phyloP scores from a whole-genome alignment of 2,888 invertebrate genomes.

The Rotaria sp. region DNA sequence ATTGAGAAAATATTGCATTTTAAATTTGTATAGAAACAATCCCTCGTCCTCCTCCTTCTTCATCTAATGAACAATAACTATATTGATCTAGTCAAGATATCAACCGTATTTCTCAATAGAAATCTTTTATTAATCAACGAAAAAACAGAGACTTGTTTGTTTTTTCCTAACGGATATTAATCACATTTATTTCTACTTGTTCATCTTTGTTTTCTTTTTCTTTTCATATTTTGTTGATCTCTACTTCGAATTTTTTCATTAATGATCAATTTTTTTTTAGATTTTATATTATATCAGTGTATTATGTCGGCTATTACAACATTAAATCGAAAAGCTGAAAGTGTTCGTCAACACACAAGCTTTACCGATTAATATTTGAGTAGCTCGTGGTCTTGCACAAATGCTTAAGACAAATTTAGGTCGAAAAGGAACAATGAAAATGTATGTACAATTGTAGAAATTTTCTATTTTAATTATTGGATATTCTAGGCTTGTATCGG shows the following conservation, averaged over 20 bases:
- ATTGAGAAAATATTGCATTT: background rate
- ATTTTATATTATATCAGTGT: background rate
- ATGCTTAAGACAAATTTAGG: conserved; percentile 96
- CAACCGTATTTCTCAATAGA: background rate
- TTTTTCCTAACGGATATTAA: background rate
- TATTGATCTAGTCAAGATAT: background rate
- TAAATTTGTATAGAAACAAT: background rate
- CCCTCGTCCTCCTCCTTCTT: background rate
- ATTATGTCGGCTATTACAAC: conserved; percentile 38
- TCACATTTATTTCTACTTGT: background rate
- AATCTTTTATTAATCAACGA: background rate
- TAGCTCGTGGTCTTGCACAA: conserved; percentile 95
- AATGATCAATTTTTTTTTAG: conserved; percentile 1
- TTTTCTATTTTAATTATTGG: background rate
- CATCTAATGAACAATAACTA: background rate
- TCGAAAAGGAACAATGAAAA: conserved; percentile 99
- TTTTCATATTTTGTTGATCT: conserved; percentile 8
- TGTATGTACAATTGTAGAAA: conserved; percentile 66
- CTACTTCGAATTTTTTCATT: background rate
- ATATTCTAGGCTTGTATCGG: conserved; percentile 82
- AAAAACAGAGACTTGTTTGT: background rate
- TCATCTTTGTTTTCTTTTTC: conserved; percentile 9
- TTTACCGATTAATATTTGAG: conserved; percentile 86
- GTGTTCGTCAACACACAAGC: conserved; percentile 95
- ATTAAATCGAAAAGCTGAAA: conserved; percentile 91